phyloP scores from a whole-genome alignment of 2,888 invertebrate genomes.

The Cenopis cana region DNA sequence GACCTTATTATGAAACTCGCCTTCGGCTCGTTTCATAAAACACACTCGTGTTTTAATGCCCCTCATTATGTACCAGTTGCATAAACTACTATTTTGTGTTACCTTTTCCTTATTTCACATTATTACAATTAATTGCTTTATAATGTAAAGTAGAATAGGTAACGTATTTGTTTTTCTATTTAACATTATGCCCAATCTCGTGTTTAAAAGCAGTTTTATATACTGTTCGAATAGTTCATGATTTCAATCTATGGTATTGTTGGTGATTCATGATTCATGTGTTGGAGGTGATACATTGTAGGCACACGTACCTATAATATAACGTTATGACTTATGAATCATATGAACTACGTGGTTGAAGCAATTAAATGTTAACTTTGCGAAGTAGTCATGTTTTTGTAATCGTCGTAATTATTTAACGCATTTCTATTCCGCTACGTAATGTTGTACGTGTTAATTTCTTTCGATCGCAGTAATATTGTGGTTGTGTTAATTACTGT shows the following conservation, averaged over 20 bases:
- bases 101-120: no score
- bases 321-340: slow-evolving; percentile 28
- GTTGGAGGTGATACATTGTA: slow-evolving; percentile 13
- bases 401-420: slow-evolving; percentile 32
- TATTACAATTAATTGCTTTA: no score
- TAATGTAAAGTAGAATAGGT: no score
- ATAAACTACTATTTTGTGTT: no score
- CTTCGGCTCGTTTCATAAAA: no score
- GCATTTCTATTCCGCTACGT: slow-evolving; percentile 21
- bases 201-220: slow-evolving; percentile 26
- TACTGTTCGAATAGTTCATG: slow-evolving; percentile 19
- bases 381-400: slow-evolving; percentile 19
- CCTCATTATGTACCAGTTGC: no score
- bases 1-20: no score
- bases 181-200: slow-evolving; percentile 4
- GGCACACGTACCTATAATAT: not conserved
- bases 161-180: no score
- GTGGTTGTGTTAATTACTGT: slow-evolving; percentile 1
- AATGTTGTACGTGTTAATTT: slow-evolving; percentile 1
- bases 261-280: slow-evolving; percentile 26
- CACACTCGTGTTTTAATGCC: no score
- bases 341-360: slow-evolving; percentile 32
- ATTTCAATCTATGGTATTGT: slow-evolving; percentile 29
- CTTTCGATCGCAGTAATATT: not conserved
- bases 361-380: slow-evolving; percentile 32